These are phyloP conservation scores for Nycticryphes semicollaris DNA, from an alignment of 2,113 vertebrate species.

Conservation along the genomic window DNA sequence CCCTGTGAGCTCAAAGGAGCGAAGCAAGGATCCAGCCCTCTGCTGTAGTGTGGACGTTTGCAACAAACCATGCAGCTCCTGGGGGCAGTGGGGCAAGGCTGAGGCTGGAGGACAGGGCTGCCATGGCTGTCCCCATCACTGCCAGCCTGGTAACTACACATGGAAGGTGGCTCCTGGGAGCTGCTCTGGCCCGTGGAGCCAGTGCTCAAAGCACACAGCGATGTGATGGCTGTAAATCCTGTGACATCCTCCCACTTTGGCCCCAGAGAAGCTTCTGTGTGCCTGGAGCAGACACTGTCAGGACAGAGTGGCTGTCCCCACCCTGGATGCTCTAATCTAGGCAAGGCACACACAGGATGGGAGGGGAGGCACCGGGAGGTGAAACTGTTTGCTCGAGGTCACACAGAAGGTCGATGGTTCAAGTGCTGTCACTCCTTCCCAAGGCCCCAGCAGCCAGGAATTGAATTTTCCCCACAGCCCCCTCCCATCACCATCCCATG, in stretches of 20 bases:
- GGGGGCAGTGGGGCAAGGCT: background rate
- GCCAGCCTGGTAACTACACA: background rate
- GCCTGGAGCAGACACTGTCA: background rate
- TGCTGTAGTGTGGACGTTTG: background rate
- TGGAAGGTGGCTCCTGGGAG: background rate
- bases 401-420: background rate
- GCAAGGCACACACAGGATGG: constrained; percentile 52
- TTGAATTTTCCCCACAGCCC: background rate
- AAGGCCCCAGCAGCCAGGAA: background rate
- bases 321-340: constrained; percentile 29
- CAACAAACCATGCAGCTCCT: background rate
- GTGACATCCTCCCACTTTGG: background rate
- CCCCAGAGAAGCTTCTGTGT: background rate
- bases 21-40: background rate
- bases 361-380: constrained; percentile 22
- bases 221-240: background rate
- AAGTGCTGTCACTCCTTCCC: background rate
- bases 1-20: background rate
- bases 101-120: background rate
- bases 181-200: background rate
- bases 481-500: fast-evolving
- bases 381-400: background rate
- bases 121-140: background rate
- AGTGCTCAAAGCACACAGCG: background rate
- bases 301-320: background rate